Conservation (phyloP, 2,113 vertebrate species). For the Otus sunia region DNA sequence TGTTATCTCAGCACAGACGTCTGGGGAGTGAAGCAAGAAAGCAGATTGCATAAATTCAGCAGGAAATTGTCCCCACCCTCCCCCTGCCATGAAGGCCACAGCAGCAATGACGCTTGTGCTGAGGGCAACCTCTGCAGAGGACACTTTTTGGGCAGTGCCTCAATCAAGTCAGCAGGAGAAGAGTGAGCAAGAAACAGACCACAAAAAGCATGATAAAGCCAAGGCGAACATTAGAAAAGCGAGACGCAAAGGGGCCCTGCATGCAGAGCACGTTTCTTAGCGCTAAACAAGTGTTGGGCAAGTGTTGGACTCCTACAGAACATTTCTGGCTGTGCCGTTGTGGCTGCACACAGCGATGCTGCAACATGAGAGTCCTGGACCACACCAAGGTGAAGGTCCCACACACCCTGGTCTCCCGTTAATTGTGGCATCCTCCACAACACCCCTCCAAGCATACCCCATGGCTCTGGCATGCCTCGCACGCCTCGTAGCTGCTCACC, state of each 20-base stretch:
- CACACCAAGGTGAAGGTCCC: background rate
- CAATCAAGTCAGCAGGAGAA: background rate
- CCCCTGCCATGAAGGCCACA: background rate
- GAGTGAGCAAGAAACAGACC: background rate
- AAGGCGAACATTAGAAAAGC: background rate
- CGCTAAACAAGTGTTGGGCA: background rate
- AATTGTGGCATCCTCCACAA: background rate
- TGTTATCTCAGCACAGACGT: background rate
- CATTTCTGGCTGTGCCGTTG: accelerated
- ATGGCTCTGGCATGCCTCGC: background rate
- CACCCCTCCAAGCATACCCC: background rate
- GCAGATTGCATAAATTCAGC: background rate
- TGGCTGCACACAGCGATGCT: accelerated
- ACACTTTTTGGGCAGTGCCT: background rate
- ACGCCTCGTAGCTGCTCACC: background rate
- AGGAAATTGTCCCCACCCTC: background rate
- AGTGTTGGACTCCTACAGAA: background rate
- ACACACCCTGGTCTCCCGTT: background rate
- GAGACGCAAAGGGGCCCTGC: background rate
- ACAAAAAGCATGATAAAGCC: background rate
- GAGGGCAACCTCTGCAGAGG: background rate
- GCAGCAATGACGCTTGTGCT: accelerated
- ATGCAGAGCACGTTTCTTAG: background rate
- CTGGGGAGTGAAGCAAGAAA: background rate
- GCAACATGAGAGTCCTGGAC: accelerated